phyloP scores from a whole-genome alignment of 2,888 invertebrate species.

The Rhabditoides inermis region DNA sequence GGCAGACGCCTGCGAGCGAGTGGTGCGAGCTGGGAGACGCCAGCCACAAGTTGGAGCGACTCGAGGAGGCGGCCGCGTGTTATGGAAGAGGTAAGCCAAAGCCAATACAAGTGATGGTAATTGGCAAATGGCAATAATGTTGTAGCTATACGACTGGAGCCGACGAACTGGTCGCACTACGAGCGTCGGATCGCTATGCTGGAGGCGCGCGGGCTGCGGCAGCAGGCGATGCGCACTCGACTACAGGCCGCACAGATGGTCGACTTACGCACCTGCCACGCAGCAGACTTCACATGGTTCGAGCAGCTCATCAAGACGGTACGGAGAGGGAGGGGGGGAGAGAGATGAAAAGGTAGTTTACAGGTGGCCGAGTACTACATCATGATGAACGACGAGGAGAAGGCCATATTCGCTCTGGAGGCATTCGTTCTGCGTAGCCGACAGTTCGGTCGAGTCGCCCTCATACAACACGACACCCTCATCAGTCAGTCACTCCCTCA shows the following conservation, averaged over 20 bases:
- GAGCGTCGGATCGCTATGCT: constrained; percentile 41
- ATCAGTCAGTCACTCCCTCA: constrained; percentile 12
- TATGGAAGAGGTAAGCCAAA: constrained; percentile 30
- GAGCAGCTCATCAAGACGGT: constrained; percentile 35
- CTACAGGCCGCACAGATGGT: constrained; percentile 34
- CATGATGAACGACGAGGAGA: constrained; percentile 40
- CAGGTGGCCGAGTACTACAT: constrained; percentile 45
- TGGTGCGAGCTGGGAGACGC: constrained; percentile 45
- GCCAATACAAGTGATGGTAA: not conserved
- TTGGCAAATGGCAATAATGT: not conserved
- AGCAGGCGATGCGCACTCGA: constrained; percentile 42
- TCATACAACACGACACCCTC: constrained; percentile 30
- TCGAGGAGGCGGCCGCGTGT: constrained; percentile 46
- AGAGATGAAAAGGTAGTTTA: not conserved
- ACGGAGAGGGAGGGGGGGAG: not conserved
- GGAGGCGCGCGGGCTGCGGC: constrained; percentile 26
- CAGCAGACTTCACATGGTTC: constrained; percentile 41
- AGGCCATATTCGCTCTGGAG: constrained; percentile 39
- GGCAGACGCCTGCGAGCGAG: constrained; percentile 36
- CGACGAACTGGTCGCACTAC: constrained; percentile 39
- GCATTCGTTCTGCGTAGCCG: constrained; percentile 37
- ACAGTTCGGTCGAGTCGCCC: constrained; percentile 30
- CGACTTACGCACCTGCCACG: constrained; percentile 16
- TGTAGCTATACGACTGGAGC: constrained; percentile 34
- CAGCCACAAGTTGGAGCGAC: constrained; percentile 28